A percentile compares a stretch with the other conserved stretches of the same genome.
phyloP scores from a whole-genome alignment of 2,797 vertebrate species.

The Hylomyscus alleni region DNA sequence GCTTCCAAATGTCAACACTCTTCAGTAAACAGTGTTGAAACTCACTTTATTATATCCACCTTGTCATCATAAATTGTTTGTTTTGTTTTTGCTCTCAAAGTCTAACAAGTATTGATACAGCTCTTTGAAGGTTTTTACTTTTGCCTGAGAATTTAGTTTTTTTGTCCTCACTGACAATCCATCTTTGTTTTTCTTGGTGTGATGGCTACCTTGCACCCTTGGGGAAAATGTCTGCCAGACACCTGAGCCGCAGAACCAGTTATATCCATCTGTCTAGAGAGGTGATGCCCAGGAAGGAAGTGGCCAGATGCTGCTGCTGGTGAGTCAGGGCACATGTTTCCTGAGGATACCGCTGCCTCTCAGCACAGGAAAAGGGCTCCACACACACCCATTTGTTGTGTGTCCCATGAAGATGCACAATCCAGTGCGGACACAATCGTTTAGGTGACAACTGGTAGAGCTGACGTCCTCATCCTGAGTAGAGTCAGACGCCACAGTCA shows the following conservation, averaged over 20 bases:
- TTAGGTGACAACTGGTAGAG: background rate
- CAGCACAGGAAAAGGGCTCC: background rate
- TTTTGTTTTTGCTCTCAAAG: background rate
- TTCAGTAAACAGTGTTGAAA: background rate
- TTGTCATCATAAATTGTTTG: too few species aligned
- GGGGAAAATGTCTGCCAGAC: background rate
- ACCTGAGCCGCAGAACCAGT: background rate
- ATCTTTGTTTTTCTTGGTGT: background rate
- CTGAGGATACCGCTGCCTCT: background rate
- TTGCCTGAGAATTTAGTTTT: background rate
- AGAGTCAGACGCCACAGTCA: background rate
- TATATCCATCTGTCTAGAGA: background rate
- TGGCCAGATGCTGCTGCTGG: background rate
- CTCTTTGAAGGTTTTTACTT: background rate
- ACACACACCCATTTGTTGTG: background rate
- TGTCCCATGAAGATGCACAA: too few species aligned
- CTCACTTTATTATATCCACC: background rate
- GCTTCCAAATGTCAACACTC: background rate
- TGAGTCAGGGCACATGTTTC: background rate
- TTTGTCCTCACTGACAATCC: background rate
- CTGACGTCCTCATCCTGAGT: background rate
- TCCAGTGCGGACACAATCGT: background rate
- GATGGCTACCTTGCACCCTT: too few species aligned
- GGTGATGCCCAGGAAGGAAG: background rate
- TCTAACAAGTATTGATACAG: background rate